Conservation (phyloP, 2,113 vertebrate genomes). For the Dendropsophus ebraccatus region DNA sequence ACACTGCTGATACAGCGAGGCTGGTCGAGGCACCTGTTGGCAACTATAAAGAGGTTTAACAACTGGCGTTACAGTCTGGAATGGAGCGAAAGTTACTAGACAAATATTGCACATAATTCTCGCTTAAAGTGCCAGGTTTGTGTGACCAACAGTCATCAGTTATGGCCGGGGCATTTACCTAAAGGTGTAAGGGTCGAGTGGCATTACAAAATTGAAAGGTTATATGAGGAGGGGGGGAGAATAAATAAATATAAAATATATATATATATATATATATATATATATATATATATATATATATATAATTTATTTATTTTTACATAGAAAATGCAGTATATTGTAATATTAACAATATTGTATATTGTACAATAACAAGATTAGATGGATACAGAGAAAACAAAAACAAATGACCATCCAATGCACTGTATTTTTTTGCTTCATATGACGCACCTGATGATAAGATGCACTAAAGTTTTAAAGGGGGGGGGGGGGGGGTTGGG, state of each 20-base stretch:
- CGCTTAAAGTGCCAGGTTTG: conserved; percentile 37
- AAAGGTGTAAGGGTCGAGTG: not conserved
- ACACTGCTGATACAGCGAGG: conserved; percentile 80
- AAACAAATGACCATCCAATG: too few relatives aligned
- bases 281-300: too few relatives aligned
- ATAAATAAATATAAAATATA: not conserved
- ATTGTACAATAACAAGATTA: too few relatives aligned
- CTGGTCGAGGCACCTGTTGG: conserved; percentile 89
- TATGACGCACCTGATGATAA: too few relatives aligned
- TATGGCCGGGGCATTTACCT: not conserved
- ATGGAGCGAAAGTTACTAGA: conserved; percentile 13
- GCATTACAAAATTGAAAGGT: not conserved
- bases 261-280: not conserved
- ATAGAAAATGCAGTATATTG: too few relatives aligned
- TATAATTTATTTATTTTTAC: too few relatives aligned
- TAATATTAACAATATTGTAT: too few relatives aligned
- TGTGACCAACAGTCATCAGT: not conserved
- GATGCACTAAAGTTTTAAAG: too few relatives aligned
- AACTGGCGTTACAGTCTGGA: conserved; percentile 12
- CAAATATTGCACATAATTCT: conserved; percentile 50
- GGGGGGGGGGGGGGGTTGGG: too few relatives aligned
- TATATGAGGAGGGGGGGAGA: too few relatives aligned
- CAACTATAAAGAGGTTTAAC: conserved; percentile 63
- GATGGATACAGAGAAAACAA: too few relatives aligned
- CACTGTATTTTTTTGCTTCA: too few relatives aligned